phyloP scores from a whole-genome alignment of 2,797 vertebrate species.

The Ctenopoma multispine region DNA sequence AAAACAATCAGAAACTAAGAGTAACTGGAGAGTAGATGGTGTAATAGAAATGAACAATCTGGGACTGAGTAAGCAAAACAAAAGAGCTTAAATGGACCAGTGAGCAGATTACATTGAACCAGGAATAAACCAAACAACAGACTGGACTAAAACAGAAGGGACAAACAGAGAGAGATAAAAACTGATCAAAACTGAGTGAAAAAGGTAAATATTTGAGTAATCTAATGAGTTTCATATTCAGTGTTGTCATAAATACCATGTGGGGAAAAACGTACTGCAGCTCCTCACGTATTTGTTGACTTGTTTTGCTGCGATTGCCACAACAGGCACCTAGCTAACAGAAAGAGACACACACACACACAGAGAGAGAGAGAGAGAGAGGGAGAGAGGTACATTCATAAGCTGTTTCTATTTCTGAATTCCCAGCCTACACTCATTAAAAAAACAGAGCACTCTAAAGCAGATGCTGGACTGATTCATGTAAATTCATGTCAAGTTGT shows the following conservation, averaged over 20 bases:
- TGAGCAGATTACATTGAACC: too few species aligned
- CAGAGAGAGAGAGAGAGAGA: constrained; percentile 42
- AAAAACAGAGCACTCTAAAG: constrained; percentile 61
- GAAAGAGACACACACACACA: constrained; percentile 19
- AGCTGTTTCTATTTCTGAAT: constrained; percentile 71
- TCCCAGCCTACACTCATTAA: constrained; percentile 70
- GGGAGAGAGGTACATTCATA: constrained; percentile 48
- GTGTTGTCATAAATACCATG: neutral
- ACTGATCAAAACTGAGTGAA: too few species aligned
- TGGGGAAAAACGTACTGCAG: constrained; percentile 7
- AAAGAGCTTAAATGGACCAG: too few species aligned
- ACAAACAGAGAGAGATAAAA: too few species aligned
- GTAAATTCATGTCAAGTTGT: constrained; percentile 63
- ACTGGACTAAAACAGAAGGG: too few species aligned
- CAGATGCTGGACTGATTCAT: constrained; percentile 71
- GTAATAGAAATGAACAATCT: too few species aligned
- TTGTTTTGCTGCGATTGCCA: constrained; percentile 53
- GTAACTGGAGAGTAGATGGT: too few species aligned
- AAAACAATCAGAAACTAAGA: too few species aligned
- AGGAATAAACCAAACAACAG: too few species aligned
- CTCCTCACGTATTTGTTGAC: constrained; percentile 25
- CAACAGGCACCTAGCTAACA: constrained; percentile 38
- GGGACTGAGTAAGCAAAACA: too few species aligned
- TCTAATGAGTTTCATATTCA: neutral
- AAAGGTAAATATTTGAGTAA: too few species aligned